Conservation (phyloP, 2,113 vertebrate species). For the Leptosomus discolor region DNA sequence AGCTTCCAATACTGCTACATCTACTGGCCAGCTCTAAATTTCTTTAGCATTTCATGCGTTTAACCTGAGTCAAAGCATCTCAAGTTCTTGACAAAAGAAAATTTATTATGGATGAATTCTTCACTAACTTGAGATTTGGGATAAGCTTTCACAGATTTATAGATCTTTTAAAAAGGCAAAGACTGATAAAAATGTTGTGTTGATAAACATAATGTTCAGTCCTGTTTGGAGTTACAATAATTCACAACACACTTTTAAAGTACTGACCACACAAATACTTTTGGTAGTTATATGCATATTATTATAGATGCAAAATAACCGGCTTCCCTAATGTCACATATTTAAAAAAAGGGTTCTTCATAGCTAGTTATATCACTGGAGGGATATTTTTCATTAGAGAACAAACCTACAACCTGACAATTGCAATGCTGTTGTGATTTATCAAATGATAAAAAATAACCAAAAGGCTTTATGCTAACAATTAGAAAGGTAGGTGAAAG, state of each 20-base stretch:
- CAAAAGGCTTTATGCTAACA: not conserved
- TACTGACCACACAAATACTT: not conserved
- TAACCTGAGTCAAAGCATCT: not conserved
- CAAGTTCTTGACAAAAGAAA: not conserved
- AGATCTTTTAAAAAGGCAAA: not conserved
- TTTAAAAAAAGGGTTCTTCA: not conserved
- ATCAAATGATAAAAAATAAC: not conserved
- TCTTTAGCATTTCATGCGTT: not conserved
- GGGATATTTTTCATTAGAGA: not conserved
- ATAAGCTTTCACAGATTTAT: not conserved
- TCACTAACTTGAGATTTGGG: not conserved
- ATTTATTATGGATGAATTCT: not conserved
- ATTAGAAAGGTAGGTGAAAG: conserved; percentile 10
- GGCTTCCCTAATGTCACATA: not conserved
- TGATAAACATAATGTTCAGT: not conserved
- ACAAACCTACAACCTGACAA: not conserved
- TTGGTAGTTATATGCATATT: not conserved
- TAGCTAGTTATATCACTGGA: not conserved
- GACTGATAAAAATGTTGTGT: not conserved
- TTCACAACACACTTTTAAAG: not conserved
- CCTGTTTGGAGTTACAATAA: not conserved
- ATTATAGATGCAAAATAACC: not conserved
- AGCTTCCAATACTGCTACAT: not conserved
- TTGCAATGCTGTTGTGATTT: not conserved
- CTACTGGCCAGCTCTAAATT: not conserved